Percentiles rank a stretch among this genome's conserved stretches.
Conservation (phyloP, 1,140 invertebrate genomes). For the Bombus difficillimus region DNA sequence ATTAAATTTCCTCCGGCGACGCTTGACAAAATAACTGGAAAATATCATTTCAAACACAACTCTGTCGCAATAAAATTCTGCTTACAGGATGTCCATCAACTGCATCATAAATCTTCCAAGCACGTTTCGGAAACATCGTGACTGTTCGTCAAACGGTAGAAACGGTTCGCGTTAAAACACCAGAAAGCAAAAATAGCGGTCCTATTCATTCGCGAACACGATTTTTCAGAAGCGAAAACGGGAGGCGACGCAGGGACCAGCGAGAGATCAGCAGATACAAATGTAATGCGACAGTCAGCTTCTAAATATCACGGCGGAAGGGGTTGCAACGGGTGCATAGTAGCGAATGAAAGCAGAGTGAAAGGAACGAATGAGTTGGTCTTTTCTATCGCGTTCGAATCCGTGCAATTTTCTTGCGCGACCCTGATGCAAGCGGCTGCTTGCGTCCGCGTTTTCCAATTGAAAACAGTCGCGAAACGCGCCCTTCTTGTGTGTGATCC, state of each 20-base stretch:
- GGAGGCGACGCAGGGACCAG: neutral
- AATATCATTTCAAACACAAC: too few relatives aligned
- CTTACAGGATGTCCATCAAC: neutral
- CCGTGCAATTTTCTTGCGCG: constrained; percentile 28
- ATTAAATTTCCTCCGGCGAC: neutral
- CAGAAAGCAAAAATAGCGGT: neutral
- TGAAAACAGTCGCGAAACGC: constrained; percentile 19
- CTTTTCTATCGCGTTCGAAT: neutral
- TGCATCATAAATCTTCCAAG: neutral
- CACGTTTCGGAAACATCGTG: neutral
- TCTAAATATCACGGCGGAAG: constrained; percentile 23
- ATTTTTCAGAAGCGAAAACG: constrained; percentile 14
- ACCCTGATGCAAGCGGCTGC: neutral
- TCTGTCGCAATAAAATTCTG: neutral
- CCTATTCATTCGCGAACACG: neutral
- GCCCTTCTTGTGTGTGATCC: neutral
- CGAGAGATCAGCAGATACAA: neutral
- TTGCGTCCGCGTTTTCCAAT: constrained; percentile 34
- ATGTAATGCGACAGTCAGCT: neutral
- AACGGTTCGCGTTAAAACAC: constrained; percentile 15
- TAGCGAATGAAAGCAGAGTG: neutral
- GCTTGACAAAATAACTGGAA: too few relatives aligned
- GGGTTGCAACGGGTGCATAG: neutral
- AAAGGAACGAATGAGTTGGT: neutral
- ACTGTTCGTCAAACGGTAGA: neutral